phyloP scores from a whole-genome alignment of 2,113 vertebrate genomes.

The Cyrtonyx montezumae region DNA sequence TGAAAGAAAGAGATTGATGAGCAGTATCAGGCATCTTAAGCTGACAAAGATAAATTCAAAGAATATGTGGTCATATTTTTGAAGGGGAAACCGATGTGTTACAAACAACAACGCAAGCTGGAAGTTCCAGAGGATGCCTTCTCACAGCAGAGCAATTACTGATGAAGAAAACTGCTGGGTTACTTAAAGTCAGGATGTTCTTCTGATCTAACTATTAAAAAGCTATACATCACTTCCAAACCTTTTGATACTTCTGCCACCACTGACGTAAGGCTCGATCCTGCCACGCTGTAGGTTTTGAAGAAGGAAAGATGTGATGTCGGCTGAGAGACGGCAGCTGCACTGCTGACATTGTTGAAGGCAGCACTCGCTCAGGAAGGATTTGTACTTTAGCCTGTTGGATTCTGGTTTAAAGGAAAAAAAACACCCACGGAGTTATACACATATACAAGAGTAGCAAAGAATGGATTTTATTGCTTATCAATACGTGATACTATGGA shows the following conservation, averaged over 20 bases:
- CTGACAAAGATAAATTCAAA: neutral
- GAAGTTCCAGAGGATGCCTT: neutral
- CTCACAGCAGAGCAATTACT: neutral
- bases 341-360: conserved; percentile 88
- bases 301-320: conserved; percentile 81
- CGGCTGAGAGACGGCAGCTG: conserved; percentile 86
- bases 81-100: neutral
- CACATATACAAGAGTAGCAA: neutral
- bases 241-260: conserved; percentile 91
- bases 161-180: neutral
- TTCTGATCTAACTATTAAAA: neutral
- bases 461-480: neutral
- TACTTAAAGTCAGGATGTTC: neutral
- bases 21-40: neutral
- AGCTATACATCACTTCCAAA: conserved; percentile 49
- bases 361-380: conserved; percentile 92
- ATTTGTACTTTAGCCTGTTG: conserved; percentile 96
- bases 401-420: conserved; percentile 79
- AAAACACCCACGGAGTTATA: rapidly evolving
- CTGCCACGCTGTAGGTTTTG: conserved; percentile 76
- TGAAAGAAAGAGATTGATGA: neutral
- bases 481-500: rapidly evolving
- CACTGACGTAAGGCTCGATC: conserved; percentile 80
- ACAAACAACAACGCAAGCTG: too few relatives aligned
- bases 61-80: neutral